Evolutionary conservation across 1,140 invertebrate species (phyloP).

Genomic region (Meloidogyne hapla): DNA sequence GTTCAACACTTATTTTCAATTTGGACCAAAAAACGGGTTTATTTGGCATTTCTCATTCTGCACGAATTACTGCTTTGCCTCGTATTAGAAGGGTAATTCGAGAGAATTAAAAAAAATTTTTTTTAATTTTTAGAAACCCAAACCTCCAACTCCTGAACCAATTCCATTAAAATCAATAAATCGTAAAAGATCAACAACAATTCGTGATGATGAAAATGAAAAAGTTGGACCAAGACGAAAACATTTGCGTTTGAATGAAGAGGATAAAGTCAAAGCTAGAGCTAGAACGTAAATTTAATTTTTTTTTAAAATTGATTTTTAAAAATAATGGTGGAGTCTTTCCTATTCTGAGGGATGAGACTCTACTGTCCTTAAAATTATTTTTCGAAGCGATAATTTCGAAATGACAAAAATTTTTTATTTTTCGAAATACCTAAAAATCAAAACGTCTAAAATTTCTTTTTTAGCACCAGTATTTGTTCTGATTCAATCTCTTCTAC

Average conservation of each 20-base stretch:
- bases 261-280: background rate
- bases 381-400: background rate
- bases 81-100: constrained; percentile 2
- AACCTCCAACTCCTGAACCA: background rate
- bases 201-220: background rate
- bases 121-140: background rate
- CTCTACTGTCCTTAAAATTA: background rate
- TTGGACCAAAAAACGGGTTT: constrained; percentile 8
- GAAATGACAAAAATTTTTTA: too few species aligned
- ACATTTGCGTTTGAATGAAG: background rate
- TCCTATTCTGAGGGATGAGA: background rate
- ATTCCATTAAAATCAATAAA: too few species aligned
- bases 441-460: background rate
- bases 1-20: constrained; percentile 1
- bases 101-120: background rate
- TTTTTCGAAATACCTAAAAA: background rate
- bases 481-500: background rate
- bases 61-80: background rate
- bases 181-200: background rate
- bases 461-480: background rate
- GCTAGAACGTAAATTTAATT: background rate
- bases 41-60: constrained; percentile 19
- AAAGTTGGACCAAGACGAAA: background rate
- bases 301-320: constrained; percentile 9
- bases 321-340: too few species aligned